phyloP scores from a whole-genome alignment of 2,113 vertebrate species.

The Gymnobelideus leadbeateri region DNA sequence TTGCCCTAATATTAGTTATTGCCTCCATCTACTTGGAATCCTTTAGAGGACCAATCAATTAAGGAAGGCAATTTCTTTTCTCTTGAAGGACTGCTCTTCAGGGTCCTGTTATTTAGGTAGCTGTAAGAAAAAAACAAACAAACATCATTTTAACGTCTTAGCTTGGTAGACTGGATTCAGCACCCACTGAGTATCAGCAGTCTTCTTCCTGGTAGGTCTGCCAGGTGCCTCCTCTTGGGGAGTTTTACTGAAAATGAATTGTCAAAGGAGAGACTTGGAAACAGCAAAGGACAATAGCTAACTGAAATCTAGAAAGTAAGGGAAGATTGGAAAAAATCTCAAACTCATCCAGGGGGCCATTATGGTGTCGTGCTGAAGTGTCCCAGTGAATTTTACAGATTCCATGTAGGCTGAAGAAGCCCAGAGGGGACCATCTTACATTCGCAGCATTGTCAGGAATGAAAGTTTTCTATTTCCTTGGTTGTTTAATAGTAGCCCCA shows the following conservation, averaged over 20 bases:
- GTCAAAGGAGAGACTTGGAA: conserved; percentile 8
- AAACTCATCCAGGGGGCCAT: background rate
- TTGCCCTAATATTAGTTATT: conserved; percentile 18
- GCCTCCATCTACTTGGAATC: conserved; percentile 15
- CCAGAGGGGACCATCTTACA: background rate
- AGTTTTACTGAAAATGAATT: conserved; percentile 26
- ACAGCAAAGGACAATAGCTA: background rate
- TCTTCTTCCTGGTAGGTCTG: background rate
- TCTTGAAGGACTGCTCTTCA: conserved; percentile 18
- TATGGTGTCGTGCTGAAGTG: background rate
- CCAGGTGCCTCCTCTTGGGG: background rate
- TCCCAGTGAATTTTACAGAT: background rate
- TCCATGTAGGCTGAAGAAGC: background rate
- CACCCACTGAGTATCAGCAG: too few relatives aligned
- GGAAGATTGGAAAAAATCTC: conserved; percentile 18
- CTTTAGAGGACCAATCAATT: conserved; percentile 41
- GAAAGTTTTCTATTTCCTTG: background rate
- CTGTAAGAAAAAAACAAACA: background rate
- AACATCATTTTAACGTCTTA: background rate
- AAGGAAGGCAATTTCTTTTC: conserved; percentile 26
- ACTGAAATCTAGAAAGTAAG: conserved; percentile 5
- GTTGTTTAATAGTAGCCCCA: background rate
- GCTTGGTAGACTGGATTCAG: background rate
- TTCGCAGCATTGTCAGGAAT: background rate
- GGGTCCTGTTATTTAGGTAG: background rate